A percentile compares a stretch with the other conserved stretches of the same genome.
Evolutionary conservation across 1,140 invertebrate species (phyloP).

Genomic region (Eurosta solidaginis): DNA sequence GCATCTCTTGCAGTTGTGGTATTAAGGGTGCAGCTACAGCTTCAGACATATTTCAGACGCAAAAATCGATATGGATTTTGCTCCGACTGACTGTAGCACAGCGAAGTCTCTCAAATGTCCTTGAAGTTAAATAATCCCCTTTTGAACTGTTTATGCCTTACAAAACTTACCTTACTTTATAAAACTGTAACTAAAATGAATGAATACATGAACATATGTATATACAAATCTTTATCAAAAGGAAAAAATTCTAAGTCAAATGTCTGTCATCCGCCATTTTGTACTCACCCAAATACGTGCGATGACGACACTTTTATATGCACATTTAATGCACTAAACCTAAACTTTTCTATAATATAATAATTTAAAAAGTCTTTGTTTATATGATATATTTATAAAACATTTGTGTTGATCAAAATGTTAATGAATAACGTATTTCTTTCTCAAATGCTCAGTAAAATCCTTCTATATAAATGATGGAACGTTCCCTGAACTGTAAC

Average conservation of each 20-base stretch:
- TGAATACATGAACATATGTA: not conserved
- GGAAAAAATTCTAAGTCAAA: not conserved
- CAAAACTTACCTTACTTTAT: not conserved
- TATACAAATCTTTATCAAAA: not conserved
- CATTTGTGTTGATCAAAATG: not conserved
- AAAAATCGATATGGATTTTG: not conserved
- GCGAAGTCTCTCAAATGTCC: not conserved
- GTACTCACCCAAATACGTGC: not conserved
- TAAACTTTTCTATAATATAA: not conserved
- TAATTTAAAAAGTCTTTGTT: not conserved
- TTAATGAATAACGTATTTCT: not conserved
- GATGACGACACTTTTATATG: not conserved
- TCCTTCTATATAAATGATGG: not conserved
- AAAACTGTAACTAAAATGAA: not conserved
- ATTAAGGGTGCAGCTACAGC: constrained; percentile 53
- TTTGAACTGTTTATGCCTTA: not conserved
- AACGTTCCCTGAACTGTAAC: not conserved
- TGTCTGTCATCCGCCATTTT: not conserved
- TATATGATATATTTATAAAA: not conserved
- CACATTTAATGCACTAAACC: not conserved
- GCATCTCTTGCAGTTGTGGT: constrained; percentile 57
- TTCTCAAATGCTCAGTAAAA: not conserved
- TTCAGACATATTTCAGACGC: constrained; percentile 44
- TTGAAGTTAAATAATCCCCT: not conserved
- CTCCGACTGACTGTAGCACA: not conserved